Evolutionary conservation across 2,113 vertebrate species (phyloP).

Genomic region (Monopterus albus): DNA sequence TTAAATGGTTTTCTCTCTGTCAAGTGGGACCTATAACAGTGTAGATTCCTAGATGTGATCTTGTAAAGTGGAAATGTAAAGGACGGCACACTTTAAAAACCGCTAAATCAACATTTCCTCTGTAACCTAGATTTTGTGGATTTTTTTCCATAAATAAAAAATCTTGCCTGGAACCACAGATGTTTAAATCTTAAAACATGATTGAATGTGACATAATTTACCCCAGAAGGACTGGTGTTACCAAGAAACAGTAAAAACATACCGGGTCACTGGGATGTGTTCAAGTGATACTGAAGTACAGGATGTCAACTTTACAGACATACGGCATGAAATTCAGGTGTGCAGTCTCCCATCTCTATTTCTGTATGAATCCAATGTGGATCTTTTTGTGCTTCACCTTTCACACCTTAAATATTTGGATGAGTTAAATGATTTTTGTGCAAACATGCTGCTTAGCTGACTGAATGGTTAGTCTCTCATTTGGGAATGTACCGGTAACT

Average conservation of each 20-base stretch:
- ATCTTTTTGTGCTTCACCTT: slow-evolving; percentile 1
- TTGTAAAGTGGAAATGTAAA: neutral
- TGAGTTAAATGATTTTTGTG: neutral
- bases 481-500: neutral
- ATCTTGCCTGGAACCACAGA: neutral
- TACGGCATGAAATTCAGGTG: neutral
- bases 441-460: neutral
- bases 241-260: neutral
- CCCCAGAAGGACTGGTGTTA: neutral
- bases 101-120: no score
- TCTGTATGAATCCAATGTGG: no score
- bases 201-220: neutral
- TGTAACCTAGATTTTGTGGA: neutral
- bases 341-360: no score
- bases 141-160: neutral
- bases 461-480: slow-evolving; percentile 11
- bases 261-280: neutral
- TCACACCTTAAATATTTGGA: slow-evolving; percentile 10
- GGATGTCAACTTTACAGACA: neutral
- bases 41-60: no score
- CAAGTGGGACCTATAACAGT: neutral
- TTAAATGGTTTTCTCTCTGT: neutral
- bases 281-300: neutral
- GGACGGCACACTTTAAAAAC: no score
- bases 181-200: neutral